phyloP scores from a whole-genome alignment of 2,113 vertebrate genomes.

The Meles meles region DNA sequence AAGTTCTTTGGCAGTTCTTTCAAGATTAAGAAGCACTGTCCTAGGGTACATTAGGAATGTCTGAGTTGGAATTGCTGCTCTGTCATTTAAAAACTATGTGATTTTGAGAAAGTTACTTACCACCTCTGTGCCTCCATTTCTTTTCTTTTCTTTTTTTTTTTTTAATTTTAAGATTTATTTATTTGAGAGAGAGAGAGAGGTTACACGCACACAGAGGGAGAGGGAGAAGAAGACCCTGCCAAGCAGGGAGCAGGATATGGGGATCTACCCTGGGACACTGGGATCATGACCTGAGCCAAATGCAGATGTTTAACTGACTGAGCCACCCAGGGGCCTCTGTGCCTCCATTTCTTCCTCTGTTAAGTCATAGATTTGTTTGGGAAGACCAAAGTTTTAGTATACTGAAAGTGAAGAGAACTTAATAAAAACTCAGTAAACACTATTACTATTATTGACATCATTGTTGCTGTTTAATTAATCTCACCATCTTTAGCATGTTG shows the following conservation, averaged over 20 bases:
- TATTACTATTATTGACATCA: not conserved
- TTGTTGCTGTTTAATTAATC: not conserved
- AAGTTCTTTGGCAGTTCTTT: not conserved
- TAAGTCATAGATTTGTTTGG: not conserved
- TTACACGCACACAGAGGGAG: not conserved
- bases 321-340: not conserved
- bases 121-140: not conserved
- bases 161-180: not conserved
- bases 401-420: not conserved
- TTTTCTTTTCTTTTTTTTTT: not conserved
- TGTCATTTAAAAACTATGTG: not conserved
- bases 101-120: not conserved
- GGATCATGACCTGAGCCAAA: not conserved
- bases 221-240: not conserved
- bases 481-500: conserved; percentile 82
- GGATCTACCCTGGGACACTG: not conserved
- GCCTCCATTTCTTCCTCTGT: not conserved
- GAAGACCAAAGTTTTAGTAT: not conserved
- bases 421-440: not conserved
- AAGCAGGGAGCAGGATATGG: not conserved
- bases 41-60: too few species aligned
- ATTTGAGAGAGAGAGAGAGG: not conserved
- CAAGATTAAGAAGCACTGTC: not conserved
- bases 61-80: not conserved
- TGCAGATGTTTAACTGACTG: not conserved